phyloP scores from a whole-genome alignment of 2,888 invertebrate genomes.

The Heliconius charithonia region DNA sequence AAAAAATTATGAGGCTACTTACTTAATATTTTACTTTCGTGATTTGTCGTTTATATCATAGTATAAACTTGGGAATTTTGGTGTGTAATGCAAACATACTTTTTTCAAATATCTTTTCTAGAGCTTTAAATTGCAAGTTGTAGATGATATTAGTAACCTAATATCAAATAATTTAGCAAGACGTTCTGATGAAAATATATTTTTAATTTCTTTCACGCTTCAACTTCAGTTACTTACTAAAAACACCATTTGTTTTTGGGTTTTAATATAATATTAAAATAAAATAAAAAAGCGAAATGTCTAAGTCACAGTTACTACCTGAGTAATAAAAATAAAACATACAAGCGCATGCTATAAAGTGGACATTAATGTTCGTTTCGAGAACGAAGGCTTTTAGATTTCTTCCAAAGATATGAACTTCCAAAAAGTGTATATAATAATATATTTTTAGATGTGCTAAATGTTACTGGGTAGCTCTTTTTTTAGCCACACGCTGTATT shows the following conservation, averaged over 20 bases:
- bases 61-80: no score
- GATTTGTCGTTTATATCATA: no score
- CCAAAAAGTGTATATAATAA: slow-evolving; percentile 4
- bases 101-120: no score
- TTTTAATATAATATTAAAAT: neutral
- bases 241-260: no score
- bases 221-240: no score
- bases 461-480: neutral
- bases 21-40: no score
- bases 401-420: slow-evolving; percentile 7
- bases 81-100: no score
- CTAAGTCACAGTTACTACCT: neutral
- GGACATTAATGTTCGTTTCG: slow-evolving; percentile 14
- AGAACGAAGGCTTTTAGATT: slow-evolving; percentile 5
- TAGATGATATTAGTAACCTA: neutral
- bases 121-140: neutral
- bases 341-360: slow-evolving; percentile 9
- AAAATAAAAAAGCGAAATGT: slow-evolving; percentile 5
- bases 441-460: neutral
- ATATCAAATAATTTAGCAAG: neutral
- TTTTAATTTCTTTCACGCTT: neutral
- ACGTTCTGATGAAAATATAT: no score
- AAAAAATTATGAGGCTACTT: no score
- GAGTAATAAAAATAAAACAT: slow-evolving; percentile 26
- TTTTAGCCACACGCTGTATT: no score